Conservation (phyloP, 2,113 vertebrate species). For the Ardeotis arabs region DNA sequence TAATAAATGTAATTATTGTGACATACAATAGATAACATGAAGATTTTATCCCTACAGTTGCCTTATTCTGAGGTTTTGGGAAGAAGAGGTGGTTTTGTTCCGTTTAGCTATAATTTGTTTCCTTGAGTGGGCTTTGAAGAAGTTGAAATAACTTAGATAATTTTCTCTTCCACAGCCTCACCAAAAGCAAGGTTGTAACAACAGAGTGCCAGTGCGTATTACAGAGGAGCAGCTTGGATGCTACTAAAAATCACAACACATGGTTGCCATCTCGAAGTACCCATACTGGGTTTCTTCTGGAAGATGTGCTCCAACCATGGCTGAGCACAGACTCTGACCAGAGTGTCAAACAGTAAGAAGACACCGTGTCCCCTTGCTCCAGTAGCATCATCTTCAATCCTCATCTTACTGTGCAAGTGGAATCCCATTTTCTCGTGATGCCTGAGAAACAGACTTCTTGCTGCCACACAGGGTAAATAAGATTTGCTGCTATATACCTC, state of each 20-base stretch:
- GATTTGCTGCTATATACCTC: neutral
- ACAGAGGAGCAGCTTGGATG: neutral
- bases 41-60: neutral
- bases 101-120: neutral
- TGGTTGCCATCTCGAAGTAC: neutral
- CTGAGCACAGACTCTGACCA: too few relatives aligned
- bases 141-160: neutral
- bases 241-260: neutral
- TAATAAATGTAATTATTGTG: neutral
- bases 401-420: neutral
- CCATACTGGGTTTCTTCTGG: too few relatives aligned
- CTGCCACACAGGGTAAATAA: neutral
- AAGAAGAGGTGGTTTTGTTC: neutral
- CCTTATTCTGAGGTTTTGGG: neutral
- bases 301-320: neutral
- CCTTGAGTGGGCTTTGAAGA: neutral
- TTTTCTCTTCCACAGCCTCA: neutral
- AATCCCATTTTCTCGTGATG: neutral
- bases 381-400: neutral
- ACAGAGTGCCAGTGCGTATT: fast-evolving
- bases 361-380: neutral
- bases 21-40: neutral
- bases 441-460: neutral
- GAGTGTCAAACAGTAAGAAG: neutral
- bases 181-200: neutral